Evolutionary conservation across 2,888 invertebrate genomes (phyloP).

Genomic region (Dolomedes plantarius): DNA sequence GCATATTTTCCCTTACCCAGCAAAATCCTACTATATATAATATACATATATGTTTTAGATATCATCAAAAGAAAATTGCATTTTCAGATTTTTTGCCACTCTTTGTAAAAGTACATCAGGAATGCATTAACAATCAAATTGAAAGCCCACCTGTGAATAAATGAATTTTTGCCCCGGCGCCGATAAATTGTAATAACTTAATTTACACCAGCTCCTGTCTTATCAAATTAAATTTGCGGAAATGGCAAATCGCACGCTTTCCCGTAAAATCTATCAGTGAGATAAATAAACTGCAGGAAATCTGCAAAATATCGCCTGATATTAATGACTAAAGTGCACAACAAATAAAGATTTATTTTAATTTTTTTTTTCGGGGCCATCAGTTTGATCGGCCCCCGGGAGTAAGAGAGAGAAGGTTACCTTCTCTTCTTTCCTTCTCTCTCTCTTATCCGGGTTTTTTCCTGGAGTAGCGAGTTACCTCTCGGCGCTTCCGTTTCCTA

Average conservation of each 20-base stretch:
- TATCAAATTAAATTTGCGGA: slow-evolving; percentile 9
- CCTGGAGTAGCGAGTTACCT: slow-evolving; percentile 55
- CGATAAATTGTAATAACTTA: not conserved
- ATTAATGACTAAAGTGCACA: slow-evolving; percentile 44
- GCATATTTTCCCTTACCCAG: no score
- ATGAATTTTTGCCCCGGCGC: not conserved
- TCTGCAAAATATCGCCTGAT: slow-evolving; percentile 20
- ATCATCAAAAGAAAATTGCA: no score
- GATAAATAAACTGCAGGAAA: slow-evolving; percentile 6
- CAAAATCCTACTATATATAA: no score
- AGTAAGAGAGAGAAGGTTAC: not conserved
- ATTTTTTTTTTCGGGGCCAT: slow-evolving; percentile 24
- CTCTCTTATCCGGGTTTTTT: slow-evolving; percentile 8
- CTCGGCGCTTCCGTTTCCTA: slow-evolving; percentile 66
- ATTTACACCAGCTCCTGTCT: not conserved
- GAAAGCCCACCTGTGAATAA: not conserved
- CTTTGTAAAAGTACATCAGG: not conserved
- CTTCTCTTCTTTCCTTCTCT: not conserved
- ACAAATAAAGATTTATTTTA: slow-evolving; percentile 59
- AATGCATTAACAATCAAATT: not conserved
- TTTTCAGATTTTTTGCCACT: no score
- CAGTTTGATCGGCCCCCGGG: slow-evolving; percentile 11
- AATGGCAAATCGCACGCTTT: not conserved
- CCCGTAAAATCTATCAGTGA: not conserved
- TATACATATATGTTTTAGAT: no score